These are phyloP conservation scores for Rhabdomys pumilio DNA, from an alignment of 2,797 vertebrate genomes.

Conservation along the genomic window DNA sequence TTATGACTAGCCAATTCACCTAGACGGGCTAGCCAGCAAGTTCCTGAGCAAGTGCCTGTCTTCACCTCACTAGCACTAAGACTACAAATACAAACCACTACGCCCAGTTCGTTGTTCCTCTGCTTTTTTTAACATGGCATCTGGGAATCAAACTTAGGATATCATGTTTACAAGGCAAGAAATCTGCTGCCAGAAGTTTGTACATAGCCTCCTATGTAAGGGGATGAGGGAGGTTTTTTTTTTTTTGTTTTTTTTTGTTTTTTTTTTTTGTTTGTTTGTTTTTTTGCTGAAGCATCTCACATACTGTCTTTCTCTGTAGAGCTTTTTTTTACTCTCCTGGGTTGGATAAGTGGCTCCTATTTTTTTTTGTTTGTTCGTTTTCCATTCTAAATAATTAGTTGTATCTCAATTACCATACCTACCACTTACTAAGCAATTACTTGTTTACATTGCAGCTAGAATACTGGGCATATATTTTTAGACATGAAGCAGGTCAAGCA, in stretches of 20 bases:
- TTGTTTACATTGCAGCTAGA: conserved; percentile 52
- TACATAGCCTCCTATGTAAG: neutral
- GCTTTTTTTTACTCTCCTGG: neutral
- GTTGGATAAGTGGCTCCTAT: neutral
- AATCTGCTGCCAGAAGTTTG: neutral
- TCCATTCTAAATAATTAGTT: conserved; percentile 18
- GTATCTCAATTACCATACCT: conserved; percentile 52
- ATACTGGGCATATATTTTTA: conserved; percentile 54
- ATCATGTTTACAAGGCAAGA: neutral
- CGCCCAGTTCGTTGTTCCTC: neutral
- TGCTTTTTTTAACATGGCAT: neutral
- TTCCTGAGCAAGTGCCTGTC: neutral
- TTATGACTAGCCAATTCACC: neutral
- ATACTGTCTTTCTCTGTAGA: neutral
- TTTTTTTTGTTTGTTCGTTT: neutral
- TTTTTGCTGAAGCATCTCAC: neutral
- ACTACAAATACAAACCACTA: neutral
- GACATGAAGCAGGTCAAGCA: neutral
- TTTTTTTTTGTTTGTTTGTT: too few relatives aligned
- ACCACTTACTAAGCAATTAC: conserved; percentile 57
- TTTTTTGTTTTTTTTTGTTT: too few relatives aligned
- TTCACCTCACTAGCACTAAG: neutral
- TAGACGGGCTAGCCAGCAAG: neutral
- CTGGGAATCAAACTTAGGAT: neutral
- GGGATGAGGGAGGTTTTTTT: neutral